Conservation (phyloP, 1,140 invertebrate genomes). For the Drosophila kohkoa region DNA sequence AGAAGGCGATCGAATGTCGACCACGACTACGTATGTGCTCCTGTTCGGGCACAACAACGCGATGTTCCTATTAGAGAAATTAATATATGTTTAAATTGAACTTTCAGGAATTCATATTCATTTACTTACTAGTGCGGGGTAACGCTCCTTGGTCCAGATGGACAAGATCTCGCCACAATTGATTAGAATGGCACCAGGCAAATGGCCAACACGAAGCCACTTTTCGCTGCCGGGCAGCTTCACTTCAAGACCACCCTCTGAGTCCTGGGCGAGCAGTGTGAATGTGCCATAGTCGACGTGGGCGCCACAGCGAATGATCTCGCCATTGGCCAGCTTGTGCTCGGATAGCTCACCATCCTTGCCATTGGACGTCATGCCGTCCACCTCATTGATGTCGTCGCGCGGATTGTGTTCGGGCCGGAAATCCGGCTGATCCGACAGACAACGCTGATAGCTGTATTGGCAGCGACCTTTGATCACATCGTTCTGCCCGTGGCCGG, state of each 20-base stretch:
- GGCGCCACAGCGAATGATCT: constrained; percentile 88
- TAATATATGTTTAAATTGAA: neutral
- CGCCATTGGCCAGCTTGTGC: constrained; percentile 76
- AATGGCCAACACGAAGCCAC: constrained; percentile 91
- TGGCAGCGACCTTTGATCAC: constrained; percentile 80
- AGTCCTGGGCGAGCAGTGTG: constrained; percentile 90
- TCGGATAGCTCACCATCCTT: constrained; percentile 63
- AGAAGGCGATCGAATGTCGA: constrained; percentile 91
- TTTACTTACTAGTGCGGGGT: constrained; percentile 88
- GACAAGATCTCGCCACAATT: constrained; percentile 92
- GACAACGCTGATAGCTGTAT: constrained; percentile 83
- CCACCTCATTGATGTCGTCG: constrained; percentile 73
- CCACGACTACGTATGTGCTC: constrained; percentile 86
- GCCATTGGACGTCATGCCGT: constrained; percentile 44
- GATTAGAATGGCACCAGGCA: constrained; percentile 91
- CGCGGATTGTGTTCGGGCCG: constrained; percentile 74
- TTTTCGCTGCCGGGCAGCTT: constrained; percentile 88
- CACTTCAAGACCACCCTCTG: constrained; percentile 87
- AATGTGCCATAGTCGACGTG: constrained; percentile 91
- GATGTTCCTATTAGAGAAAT: constrained; percentile 86
- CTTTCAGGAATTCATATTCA: neutral
- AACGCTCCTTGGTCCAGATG: constrained; percentile 90
- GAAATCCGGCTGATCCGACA: constrained; percentile 81
- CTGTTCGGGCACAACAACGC: constrained; percentile 89
- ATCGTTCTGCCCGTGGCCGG: constrained; percentile 71